Evolutionary conservation across 1,140 invertebrate genomes (phyloP).

Genomic region (Trissolcus basalis): DNA sequence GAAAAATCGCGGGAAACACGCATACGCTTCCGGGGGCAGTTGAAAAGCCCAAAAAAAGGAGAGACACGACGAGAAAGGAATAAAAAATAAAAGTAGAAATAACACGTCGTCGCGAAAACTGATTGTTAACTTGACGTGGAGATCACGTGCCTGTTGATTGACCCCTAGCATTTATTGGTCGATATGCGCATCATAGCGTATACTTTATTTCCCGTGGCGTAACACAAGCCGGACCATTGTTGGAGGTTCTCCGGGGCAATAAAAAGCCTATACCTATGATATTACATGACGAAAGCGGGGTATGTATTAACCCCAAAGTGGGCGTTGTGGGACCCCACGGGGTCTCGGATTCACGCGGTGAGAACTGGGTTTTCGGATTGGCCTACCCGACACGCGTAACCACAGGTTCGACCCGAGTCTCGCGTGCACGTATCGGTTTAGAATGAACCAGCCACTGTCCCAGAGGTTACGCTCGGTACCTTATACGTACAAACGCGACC

Average conservation of each 20-base stretch:
- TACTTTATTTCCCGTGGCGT: slow-evolving; percentile 65
- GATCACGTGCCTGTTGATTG: slow-evolving; percentile 67
- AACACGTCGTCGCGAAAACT: slow-evolving; percentile 45
- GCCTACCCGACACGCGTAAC: slow-evolving; percentile 43
- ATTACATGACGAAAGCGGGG: slow-evolving; percentile 51
- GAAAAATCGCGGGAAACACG: slow-evolving; percentile 29
- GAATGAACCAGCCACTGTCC: slow-evolving; percentile 12
- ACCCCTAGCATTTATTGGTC: slow-evolving; percentile 65
- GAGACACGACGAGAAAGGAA: too few species aligned
- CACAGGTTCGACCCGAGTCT: slow-evolving; percentile 26
- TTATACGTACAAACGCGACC: slow-evolving; percentile 16
- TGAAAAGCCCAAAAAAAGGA: slow-evolving; percentile 46
- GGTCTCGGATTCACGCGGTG: slow-evolving; percentile 57
- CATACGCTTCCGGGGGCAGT: slow-evolving; percentile 20
- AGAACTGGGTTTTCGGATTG: slow-evolving; percentile 49
- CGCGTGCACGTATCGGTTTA: slow-evolving; percentile 33
- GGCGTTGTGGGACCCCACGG: slow-evolving; percentile 64
- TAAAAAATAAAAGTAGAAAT: too few species aligned
- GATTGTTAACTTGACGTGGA: slow-evolving; percentile 67
- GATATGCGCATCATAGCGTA: slow-evolving; percentile 48
- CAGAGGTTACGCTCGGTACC: not conserved
- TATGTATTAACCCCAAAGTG: slow-evolving; percentile 56
- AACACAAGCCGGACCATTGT: slow-evolving; percentile 53
- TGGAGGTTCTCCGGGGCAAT: slow-evolving; percentile 36
- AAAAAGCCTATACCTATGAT: slow-evolving; percentile 57